Base-by-base conservation (phyloP, 1,140 invertebrate species). In the Zaprionus vittiger region DNA sequence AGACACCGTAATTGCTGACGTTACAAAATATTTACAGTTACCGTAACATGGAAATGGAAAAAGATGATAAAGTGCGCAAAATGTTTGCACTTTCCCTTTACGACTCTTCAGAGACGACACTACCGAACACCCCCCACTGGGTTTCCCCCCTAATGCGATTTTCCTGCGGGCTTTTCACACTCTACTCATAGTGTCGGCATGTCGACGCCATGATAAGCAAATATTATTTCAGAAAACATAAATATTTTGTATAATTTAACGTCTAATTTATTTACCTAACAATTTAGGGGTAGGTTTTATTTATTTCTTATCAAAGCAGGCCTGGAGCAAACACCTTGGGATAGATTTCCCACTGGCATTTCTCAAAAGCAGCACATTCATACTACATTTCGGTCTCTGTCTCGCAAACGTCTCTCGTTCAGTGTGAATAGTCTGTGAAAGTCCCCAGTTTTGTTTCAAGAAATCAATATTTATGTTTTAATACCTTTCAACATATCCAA, bases 1-100 rank as follows among this genome's bases (percentile, higher is more conserved):
- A 81, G 84, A 79, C 81, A 62, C 63, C 79, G 83, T 89, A 89
- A 89, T 89, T 89, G 84, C 71, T 57, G 84, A 75, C 81, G 85
- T 90, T 90, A 81, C 84, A 89, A 89, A 89, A 90, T 89, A 89
- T 89, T 89, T 89, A 87, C 84, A 82, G 81, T 81, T 68, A 72
- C 71, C 68, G 60, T 83, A 69, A 71, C 71, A 77, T 75, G 83
- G 74, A 83, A 89, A 84, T 79, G 81, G 81, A 70, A 89, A 86
- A 90, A 84, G 75, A 89, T 89, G 84, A 89, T 89, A 90, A 89
- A 90, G 79, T 90, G 84, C 79, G 81, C 84, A 90, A 89, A 89
- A 90, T 89, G 84, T 89, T 89, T 85, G 84, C 84, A 90, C 84
- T 89, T 90, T 89, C 79, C 85, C 84, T 90, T 89, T 89, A 89